phyloP scores from a whole-genome alignment of 2,888 invertebrate genomes.

The Aphidius colemani region DNA sequence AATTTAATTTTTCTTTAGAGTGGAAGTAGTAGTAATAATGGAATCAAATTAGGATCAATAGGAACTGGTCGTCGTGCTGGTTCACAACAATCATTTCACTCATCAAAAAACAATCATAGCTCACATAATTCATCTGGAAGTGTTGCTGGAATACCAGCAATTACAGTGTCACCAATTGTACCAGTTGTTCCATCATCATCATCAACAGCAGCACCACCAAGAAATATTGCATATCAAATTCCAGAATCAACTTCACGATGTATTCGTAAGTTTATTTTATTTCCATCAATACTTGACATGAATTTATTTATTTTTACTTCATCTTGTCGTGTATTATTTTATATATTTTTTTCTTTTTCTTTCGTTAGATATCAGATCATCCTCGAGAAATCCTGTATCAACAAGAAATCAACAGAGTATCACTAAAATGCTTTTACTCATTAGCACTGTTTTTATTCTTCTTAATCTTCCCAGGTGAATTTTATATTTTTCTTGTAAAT shows the following conservation, averaged over 20 bases:
- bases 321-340: conserved; percentile 3
- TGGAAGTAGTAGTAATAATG: conserved; percentile 51
- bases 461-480: conserved; percentile 68
- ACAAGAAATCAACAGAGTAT: conserved; percentile 65
- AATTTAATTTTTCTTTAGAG: conserved; percentile 39
- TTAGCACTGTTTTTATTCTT: conserved; percentile 69
- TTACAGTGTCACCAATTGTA: conserved; percentile 25
- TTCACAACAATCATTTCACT: conserved; percentile 58
- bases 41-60: conserved; percentile 41
- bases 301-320: neutral
- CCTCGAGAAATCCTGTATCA: conserved; percentile 60
- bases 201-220: conserved; percentile 38
- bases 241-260: conserved; percentile 45
- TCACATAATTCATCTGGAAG: conserved; percentile 30
- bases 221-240: conserved; percentile 42
- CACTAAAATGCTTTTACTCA: conserved; percentile 70
- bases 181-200: conserved; percentile 20
- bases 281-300: neutral
- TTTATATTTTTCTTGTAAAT: neutral
- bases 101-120: conserved; percentile 51
- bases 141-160: conserved; percentile 21
- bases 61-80: conserved; percentile 52
- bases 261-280: conserved; percentile 48
- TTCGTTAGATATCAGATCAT: conserved; percentile 60
- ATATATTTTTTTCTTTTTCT: too few relatives aligned